Conservation (phyloP, 2,797 vertebrate species). For the Tachyglossus aculeatus region DNA sequence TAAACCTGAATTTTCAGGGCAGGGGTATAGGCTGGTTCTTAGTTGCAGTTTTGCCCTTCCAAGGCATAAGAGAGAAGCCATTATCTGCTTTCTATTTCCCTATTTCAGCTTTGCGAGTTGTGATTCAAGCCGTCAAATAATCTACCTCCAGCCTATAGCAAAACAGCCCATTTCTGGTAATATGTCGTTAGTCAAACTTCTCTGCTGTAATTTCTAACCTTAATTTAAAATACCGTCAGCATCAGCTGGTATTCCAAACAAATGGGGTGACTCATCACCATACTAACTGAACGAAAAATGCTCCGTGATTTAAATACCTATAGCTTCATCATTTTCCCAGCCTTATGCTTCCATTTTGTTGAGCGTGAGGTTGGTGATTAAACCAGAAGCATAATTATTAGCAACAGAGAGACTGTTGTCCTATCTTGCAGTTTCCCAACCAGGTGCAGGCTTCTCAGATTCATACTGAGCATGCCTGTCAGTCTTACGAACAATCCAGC, state of each 20-base stretch:
- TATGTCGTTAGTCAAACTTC: constrained; percentile 65
- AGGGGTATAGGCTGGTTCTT: neutral
- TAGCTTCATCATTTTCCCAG: constrained; percentile 74
- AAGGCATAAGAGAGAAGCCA: constrained; percentile 26
- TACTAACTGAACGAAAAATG: constrained; percentile 72
- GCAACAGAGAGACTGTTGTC: constrained; percentile 72
- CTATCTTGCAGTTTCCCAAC: constrained; percentile 75
- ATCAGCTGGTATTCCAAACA: constrained; percentile 71
- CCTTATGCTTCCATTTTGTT: constrained; percentile 72
- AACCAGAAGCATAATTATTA: constrained; percentile 78
- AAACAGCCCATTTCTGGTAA: constrained; percentile 63
- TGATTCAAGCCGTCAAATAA: constrained; percentile 59
- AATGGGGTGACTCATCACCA: constrained; percentile 74
- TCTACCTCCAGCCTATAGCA: constrained; percentile 58
- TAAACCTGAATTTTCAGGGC: constrained; percentile 34
- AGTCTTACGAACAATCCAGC: constrained; percentile 72
- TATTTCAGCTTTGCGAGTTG: constrained; percentile 53
- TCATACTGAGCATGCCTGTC: constrained; percentile 67
- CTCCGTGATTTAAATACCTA: constrained; percentile 81
- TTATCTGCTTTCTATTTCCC: constrained; percentile 57
- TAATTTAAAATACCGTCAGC: constrained; percentile 71
- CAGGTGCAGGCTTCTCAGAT: constrained; percentile 77
- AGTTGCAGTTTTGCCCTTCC: too few relatives aligned
- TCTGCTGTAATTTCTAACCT: constrained; percentile 71
- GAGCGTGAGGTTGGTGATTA: constrained; percentile 76